These are phyloP conservation scores for Patella depressa DNA, from an alignment of 2,888 invertebrate species.

Conservation along the genomic window DNA sequence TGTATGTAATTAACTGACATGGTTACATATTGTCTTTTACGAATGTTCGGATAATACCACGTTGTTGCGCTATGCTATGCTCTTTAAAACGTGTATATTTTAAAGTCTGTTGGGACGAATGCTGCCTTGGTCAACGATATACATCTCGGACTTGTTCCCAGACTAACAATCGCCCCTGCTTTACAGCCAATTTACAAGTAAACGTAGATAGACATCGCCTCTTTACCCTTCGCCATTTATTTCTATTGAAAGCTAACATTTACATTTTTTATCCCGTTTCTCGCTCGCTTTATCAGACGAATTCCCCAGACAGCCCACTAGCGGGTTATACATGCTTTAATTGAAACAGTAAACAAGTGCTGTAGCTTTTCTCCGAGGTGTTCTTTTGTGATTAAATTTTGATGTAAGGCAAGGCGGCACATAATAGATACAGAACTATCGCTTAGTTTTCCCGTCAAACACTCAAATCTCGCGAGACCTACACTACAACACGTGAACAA, in stretches of 20 bases:
- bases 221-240: background rate
- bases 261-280: slow-evolving; percentile 4
- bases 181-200: too few relatives aligned
- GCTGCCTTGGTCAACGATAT: too few relatives aligned
- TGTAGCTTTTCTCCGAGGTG: slow-evolving; percentile 5
- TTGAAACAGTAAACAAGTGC: slow-evolving; percentile 7
- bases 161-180: too few relatives aligned
- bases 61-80: too few relatives aligned
- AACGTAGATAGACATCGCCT: background rate
- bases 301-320: background rate
- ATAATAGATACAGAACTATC: slow-evolving; percentile 8
- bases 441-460: slow-evolving; percentile 7
- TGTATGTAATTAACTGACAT: too few relatives aligned
- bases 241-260: background rate
- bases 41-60: too few relatives aligned
- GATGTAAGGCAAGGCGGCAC: background rate
- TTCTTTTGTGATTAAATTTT: slow-evolving; percentile 11
- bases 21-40: too few relatives aligned
- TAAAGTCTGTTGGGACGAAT: too few relatives aligned
- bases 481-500: slow-evolving; percentile 8
- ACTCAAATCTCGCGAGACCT: slow-evolving; percentile 8
- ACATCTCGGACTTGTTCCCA: too few relatives aligned
- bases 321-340: background rate
- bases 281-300: background rate
- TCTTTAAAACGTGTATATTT: too few relatives aligned